A percentile compares a stretch with the other conserved stretches of the same genome.
Evolutionary conservation across 2,797 vertebrate species (phyloP).

Genomic region (Melanotaenia pygmaea): DNA sequence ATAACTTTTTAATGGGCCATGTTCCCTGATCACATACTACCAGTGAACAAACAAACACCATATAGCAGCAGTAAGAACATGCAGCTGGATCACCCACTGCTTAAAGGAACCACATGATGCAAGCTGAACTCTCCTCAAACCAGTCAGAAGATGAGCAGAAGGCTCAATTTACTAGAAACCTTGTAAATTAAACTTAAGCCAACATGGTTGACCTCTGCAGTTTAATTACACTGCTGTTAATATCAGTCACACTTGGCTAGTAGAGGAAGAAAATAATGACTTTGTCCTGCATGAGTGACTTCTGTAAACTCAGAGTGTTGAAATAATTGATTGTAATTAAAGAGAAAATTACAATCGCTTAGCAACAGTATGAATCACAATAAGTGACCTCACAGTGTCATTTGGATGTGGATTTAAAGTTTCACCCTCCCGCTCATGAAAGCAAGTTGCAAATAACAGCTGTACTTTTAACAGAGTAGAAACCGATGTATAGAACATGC

Average conservation of each 20-base stretch:
- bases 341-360: not conserved
- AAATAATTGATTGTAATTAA: slow-evolving; percentile 42
- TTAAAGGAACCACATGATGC: not conserved
- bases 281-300: slow-evolving; percentile 40
- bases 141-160: not conserved
- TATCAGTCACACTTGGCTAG: slow-evolving; percentile 24
- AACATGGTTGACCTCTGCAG: slow-evolving; percentile 5
- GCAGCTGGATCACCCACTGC: not conserved
- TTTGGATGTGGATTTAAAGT: slow-evolving; percentile 15
- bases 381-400: not conserved
- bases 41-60: not conserved
- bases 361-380: not conserved
- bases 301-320: slow-evolving; percentile 24
- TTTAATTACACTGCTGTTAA: slow-evolving; percentile 45
- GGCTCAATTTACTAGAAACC: not conserved
- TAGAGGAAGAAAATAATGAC: slow-evolving; percentile 29
- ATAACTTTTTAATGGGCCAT: no score
- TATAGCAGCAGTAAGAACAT: not conserved
- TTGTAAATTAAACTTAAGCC: slow-evolving; percentile 9
- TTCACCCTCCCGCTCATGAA: not conserved
- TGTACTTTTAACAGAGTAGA: slow-evolving; percentile 37
- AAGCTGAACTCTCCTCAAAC: not conserved
- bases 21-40: no score
- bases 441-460: slow-evolving; percentile 20
- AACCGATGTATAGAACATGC: slow-evolving; percentile 44